Base-by-base conservation (phyloP, 2,888 invertebrate genomes). In the Notodonta dromedarius region DNA sequence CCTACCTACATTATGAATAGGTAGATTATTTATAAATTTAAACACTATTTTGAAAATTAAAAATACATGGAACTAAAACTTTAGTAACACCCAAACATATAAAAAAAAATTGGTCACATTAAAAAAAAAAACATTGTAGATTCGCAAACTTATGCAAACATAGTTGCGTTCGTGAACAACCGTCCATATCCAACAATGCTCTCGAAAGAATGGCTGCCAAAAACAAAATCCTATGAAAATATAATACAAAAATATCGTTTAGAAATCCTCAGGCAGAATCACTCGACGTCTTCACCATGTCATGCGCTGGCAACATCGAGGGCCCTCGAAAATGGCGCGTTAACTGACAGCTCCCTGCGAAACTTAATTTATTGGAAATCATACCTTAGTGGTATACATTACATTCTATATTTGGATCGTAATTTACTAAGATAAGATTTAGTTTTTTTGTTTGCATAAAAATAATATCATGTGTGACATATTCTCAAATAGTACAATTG, bases 281-380 rank as follows among this genome's bases (percentile, higher is more conserved):
- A 87, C 87, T 90, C 74, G 78, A 88, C 84, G 87, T 88, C 88
- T 84, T 84, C 80, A 80, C 79, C 86, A 83, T 79, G 86, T 87
- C 89, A 89, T 82, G 75, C 86, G 86, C 75, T 87, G 84, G 84
- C 84, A 90, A 84, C 87, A 87, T 90, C 67, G 76, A 93, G 92
- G 66, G 82, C 84, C 72, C 91, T 92, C 76, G 78, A 87, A 83
- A 86, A 77, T 84, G 83, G 84, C 88, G 86, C 83, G 85, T 73
- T 83, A 87, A 85, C 80, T 84, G 86, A 87, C 86, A 83, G 81
- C 69, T 73, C 68, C 64, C 61, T 70, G 65, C 70, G 77, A 71
- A 71, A 69, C 63, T 73, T 79, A 69, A 75, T 75, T 65, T 71
- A 63, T 67, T 63, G 60, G 58, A 69, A 63, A 69, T 62, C 66